These are phyloP conservation scores for Orthosia cruda DNA, from an alignment of 2,888 invertebrate species.

Conservation along the genomic window DNA sequence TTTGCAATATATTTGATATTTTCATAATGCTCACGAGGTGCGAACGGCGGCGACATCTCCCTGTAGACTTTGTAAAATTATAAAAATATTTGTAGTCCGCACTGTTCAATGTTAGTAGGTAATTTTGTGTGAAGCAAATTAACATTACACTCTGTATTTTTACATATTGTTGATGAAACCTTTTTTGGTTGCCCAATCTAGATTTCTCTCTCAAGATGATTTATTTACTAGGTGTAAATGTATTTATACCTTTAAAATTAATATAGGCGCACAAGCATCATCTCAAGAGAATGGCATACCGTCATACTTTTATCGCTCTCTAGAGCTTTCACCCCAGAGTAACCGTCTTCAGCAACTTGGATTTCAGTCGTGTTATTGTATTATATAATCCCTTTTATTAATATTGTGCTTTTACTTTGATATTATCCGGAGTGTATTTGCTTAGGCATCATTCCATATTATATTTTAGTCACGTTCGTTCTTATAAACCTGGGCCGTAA, in stretches of 20 bases:
- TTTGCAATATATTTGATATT: constrained; percentile 62
- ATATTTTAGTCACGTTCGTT: neutral
- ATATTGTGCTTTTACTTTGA: neutral
- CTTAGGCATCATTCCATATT: neutral
- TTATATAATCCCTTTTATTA: no score
- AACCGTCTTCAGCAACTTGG: constrained; percentile 4
- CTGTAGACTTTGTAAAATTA: constrained; percentile 21
- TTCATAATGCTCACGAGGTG: constrained; percentile 37
- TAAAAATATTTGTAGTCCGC: constrained; percentile 28
- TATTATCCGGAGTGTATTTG: neutral
- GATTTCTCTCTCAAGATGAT: no score
- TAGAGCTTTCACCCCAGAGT: neutral
- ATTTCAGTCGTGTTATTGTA: neutral
- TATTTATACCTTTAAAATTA: no score
- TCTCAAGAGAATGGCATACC: neutral
- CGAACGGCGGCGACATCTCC: neutral
- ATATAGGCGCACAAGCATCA: neutral
- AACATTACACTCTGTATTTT: no score
- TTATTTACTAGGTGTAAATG: no score
- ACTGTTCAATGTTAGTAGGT: neutral
- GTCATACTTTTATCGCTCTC: constrained; percentile 15
- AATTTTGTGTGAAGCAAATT: neutral
- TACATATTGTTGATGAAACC: no score
- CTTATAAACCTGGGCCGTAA: neutral
- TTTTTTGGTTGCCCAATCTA: no score